These are phyloP conservation scores for Bombus picipes DNA, from an alignment of 1,140 invertebrate species.

Conservation along the genomic window DNA sequence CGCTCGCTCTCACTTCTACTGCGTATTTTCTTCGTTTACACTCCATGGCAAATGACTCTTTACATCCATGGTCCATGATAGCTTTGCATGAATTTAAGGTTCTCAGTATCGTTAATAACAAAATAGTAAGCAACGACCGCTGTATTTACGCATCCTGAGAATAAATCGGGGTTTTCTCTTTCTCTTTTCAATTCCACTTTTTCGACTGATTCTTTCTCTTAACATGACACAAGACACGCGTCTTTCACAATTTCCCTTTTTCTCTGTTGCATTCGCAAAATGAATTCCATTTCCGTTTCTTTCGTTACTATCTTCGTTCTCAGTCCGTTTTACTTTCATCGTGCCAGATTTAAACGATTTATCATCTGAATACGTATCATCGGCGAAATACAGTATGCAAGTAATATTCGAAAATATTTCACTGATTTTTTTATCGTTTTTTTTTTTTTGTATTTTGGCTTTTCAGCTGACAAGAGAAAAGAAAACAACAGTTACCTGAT, in stretches of 20 bases:
- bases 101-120: conserved; percentile 74
- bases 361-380: conserved; percentile 61
- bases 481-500: conserved; percentile 18
- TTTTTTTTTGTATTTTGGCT: conserved; percentile 17
- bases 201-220: not conserved
- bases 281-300: not conserved
- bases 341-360: conserved; percentile 19
- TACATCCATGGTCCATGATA: conserved; percentile 60
- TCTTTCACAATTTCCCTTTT: not conserved
- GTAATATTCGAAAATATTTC: conserved; percentile 52
- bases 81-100: conserved; percentile 64
- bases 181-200: too few relatives aligned
- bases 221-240: not conserved
- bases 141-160: conserved; percentile 54
- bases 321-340: conserved; percentile 5
- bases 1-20: conserved; percentile 37
- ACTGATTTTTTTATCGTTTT: not conserved
- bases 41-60: conserved; percentile 61
- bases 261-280: not conserved
- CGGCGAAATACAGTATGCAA: conserved; percentile 52
- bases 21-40: conserved; percentile 49
- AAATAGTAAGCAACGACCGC: conserved; percentile 71
- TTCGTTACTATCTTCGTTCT: not conserved
- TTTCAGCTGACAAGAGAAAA: conserved; percentile 44
- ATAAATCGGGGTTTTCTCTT: conserved; percentile 56